Base-by-base conservation (phyloP, 2,797 vertebrate species). In the Todus mexicanus region DNA sequence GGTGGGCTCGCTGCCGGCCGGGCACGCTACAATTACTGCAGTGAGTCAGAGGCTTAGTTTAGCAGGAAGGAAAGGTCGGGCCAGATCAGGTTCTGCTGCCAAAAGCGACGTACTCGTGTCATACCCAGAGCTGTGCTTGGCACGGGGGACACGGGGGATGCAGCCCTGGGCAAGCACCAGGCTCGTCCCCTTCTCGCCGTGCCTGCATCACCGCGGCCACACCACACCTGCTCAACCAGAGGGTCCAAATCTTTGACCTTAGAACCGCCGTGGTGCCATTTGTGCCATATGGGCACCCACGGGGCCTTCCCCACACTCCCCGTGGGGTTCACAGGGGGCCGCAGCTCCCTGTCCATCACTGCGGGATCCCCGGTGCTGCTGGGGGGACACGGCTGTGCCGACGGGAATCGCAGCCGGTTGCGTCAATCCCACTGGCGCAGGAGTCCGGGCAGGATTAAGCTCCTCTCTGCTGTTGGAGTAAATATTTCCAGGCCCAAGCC, bases 181-280 rank as follows among this genome's bases (percentile, higher is more conserved):
- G n/a, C 27, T 12, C 4, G 1, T 17, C 23, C n/a, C 88, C 59
- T 14, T 8, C 48, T 37, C 2, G 0, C 54, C 4, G 1, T 11
- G 4, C 35, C 65, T 29, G 16, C 35, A 12, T 6, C 20, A 1
- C 10, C 10, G 14, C 11, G 7, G 20, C 38, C 2, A 7, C 37
- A 20, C 56, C 22, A 5, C 70, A 15, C 43, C 43, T 38, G 0
- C 33, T 19, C 56, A 10, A 48, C n/a, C 54, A 9, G 14, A 33
- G 25, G 29, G 7, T 9, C 11, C 37, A 1, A 12, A 18, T 10
- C 16, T 31, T 15, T 8, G 26, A n/a, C 15, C 31, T 6, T 9
- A 26, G 35, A 73, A 2, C 11, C 2, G 1, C 20, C 2, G 0
- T 1, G 2, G 40, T 22, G 54, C 17, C 21, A 5, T 11, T 25